Evolutionary conservation across 2,797 vertebrate genomes (phyloP).

Genomic region (Acrossocheilus wenchowensis): DNA sequence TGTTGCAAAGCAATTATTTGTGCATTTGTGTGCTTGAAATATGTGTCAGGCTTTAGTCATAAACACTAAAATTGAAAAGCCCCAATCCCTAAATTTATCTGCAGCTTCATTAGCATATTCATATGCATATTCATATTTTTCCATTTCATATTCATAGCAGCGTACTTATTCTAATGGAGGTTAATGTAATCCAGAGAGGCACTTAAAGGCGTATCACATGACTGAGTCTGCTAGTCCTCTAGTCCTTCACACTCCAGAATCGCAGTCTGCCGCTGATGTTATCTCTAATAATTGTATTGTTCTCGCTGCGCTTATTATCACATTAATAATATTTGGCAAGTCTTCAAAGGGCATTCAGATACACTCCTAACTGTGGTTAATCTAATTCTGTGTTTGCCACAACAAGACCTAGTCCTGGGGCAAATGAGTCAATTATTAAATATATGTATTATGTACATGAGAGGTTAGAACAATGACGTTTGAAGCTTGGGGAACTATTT

Average conservation of each 20-base stretch:
- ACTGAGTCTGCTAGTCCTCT: conserved; percentile 28
- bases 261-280: conserved; percentile 42
- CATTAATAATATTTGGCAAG: conserved; percentile 33
- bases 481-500: conserved; percentile 6
- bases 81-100: conserved; percentile 32
- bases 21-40: conserved; percentile 1
- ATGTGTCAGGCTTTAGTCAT: conserved; percentile 4
- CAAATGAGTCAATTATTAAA: conserved; percentile 25
- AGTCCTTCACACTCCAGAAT: conserved; percentile 44
- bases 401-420: conserved; percentile 25
- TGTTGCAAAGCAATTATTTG: not conserved
- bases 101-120: conserved; percentile 28
- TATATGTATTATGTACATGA: conserved; percentile 14
- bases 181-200: conserved; percentile 51
- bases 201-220: conserved; percentile 46
- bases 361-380: conserved; percentile 20
- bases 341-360: conserved; percentile 40
- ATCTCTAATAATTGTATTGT: conserved; percentile 46
- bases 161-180: conserved; percentile 47
- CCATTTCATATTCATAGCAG: conserved; percentile 43
- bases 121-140: conserved; percentile 43
- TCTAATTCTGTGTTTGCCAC: conserved; percentile 25
- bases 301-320: conserved; percentile 25
- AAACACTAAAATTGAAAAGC: conserved; percentile 1
- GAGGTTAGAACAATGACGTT: conserved; percentile 10